These are phyloP conservation scores for Notothenia coriiceps DNA, from an alignment of 2,113 vertebrate genomes.

Conservation along the genomic window DNA sequence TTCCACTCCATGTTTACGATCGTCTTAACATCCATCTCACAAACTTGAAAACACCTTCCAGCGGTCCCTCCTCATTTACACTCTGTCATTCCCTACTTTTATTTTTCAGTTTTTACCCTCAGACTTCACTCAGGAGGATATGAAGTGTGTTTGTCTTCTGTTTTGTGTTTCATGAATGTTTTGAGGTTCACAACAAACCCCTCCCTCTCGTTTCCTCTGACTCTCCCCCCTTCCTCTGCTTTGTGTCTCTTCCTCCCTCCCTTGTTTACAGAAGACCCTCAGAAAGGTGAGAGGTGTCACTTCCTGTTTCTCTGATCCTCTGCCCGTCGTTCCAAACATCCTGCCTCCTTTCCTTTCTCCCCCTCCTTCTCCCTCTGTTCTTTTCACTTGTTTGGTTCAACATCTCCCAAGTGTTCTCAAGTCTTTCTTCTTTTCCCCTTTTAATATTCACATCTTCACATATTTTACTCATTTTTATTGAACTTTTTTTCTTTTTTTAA, in stretches of 20 bases:
- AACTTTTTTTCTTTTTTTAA: too few relatives aligned
- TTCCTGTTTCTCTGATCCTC: constrained; percentile 20
- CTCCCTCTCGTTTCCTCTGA: constrained; percentile 35
- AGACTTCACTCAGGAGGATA: not conserved
- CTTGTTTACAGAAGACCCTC: constrained; percentile 90
- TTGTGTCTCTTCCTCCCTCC: constrained; percentile 25
- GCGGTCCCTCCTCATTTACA: not conserved
- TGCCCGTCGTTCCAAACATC: constrained; percentile 1
- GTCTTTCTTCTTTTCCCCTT: not conserved
- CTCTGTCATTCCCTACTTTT: not conserved
- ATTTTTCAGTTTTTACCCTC: constrained; percentile 16
- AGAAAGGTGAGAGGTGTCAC: constrained; percentile 89
- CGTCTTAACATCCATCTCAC: not conserved
- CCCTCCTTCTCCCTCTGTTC: not conserved
- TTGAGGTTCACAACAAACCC: not conserved
- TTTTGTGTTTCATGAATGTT: not conserved
- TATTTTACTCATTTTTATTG: too few relatives aligned
- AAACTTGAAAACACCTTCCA: not conserved
- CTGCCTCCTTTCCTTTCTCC: not conserved
- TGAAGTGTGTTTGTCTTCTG: not conserved
- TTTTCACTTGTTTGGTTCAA: not conserved
- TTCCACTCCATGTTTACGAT: not conserved
- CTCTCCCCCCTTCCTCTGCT: constrained; percentile 26
- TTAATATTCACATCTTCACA: too few relatives aligned
- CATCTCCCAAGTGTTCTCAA: not conserved